Conservation (phyloP, 2,888 invertebrate species). For the Cheilosia soror region DNA sequence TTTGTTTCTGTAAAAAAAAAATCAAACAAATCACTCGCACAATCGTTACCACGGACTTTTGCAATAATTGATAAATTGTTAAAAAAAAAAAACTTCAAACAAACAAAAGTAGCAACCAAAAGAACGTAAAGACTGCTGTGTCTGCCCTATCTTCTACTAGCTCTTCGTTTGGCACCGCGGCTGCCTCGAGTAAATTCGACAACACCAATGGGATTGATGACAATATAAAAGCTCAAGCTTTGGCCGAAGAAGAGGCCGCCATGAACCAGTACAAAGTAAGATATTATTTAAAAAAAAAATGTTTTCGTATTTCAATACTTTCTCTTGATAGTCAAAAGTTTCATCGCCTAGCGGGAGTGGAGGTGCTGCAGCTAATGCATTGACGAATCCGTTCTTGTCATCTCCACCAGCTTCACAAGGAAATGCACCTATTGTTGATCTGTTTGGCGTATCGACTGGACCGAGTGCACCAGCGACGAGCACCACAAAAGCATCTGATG, state of each 20-base stretch:
- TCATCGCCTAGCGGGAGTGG: slow-evolving; percentile 89
- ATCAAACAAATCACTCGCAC: slow-evolving; percentile 67
- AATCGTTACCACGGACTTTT: slow-evolving; percentile 72
- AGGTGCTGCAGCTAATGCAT: slow-evolving; percentile 84
- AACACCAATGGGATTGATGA: slow-evolving; percentile 93
- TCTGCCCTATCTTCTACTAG: slow-evolving; percentile 94
- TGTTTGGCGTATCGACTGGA: slow-evolving; percentile 86
- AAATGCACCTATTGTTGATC: slow-evolving; percentile 89
- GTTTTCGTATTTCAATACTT: slow-evolving; percentile 61
- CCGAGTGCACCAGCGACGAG: slow-evolving; percentile 83
- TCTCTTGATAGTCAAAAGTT: slow-evolving; percentile 87
- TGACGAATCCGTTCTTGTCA: slow-evolving; percentile 94
- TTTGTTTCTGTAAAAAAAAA: slow-evolving; percentile 55
- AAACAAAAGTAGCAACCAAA: slow-evolving; percentile 88
- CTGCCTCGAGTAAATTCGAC: slow-evolving; percentile 89
- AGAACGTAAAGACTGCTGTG: slow-evolving; percentile 95
- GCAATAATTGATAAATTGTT: slow-evolving; percentile 73
- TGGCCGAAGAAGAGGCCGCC: slow-evolving; percentile 98
- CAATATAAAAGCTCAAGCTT: slow-evolving; percentile 91
- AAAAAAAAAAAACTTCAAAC: slow-evolving; percentile 59
- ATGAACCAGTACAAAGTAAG: slow-evolving; percentile 97
- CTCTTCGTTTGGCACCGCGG: slow-evolving; percentile 93
- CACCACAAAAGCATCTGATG: slow-evolving; percentile 91
- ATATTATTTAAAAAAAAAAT: slow-evolving; percentile 25
- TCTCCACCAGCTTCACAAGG: slow-evolving; percentile 86